A percentile compares a stretch with the other conserved stretches of the same genome.
Evolutionary conservation across 2,888 invertebrate genomes (phyloP).

Genomic region (Synergus gifuensis): DNA sequence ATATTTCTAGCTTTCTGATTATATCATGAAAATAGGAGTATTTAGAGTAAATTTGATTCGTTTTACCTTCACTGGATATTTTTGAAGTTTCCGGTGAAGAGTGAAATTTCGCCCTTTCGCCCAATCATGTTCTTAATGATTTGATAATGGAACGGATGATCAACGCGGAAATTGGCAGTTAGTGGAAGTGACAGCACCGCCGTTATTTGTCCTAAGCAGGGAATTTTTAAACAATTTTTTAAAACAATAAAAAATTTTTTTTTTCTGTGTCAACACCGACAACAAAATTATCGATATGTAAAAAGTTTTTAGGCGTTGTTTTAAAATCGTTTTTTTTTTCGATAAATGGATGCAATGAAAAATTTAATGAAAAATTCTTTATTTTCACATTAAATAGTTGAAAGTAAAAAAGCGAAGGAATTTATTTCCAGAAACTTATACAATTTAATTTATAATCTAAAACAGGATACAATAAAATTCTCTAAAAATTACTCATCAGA

Average conservation of each 20-base stretch:
- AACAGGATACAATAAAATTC: too few species aligned
- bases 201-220: slow-evolving; percentile 11
- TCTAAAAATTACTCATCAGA: not conserved
- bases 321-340: too few species aligned
- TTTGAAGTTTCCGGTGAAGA: slow-evolving; percentile 33
- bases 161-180: not conserved
- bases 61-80: slow-evolving; percentile 24
- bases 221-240: too few species aligned
- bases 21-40: not conserved
- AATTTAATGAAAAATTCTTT: too few species aligned
- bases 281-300: not conserved
- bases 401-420: not conserved
- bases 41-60: not conserved
- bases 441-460: not conserved
- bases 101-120: not conserved
- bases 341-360: too few species aligned
- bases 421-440: not conserved
- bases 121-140: slow-evolving; percentile 1
- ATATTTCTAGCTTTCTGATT: not conserved
- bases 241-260: too few species aligned
- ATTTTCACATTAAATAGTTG: not conserved
- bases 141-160: slow-evolving; percentile 27
- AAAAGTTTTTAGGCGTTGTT: too few species aligned
- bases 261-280: too few species aligned
- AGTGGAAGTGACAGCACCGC: slow-evolving; percentile 2